Evolutionary conservation across 2,113 vertebrate genomes (phyloP), one percentile per base, ranked within the genome.

Genomic region (Polypterus bichir): DNA sequence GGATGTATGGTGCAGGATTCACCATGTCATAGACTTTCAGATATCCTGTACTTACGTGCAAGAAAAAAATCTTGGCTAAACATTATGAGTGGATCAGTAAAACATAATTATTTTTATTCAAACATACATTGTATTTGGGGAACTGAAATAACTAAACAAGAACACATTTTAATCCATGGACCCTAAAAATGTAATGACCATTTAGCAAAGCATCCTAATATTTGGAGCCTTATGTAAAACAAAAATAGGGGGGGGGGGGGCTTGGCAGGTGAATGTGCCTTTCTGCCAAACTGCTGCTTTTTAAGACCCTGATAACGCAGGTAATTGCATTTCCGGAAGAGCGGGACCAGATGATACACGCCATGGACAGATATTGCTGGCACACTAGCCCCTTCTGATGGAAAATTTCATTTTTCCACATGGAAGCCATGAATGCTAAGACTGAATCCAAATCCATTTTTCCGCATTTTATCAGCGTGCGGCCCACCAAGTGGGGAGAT

Each of bases 391-490:
- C 87, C 87, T 85, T 88, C 89, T 90, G 87, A 87, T 74, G 86
- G 89, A 88, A 89, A 89, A 87, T 88, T 88, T 89, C 84, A 87
- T 87, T 87, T 89, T 90, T 91, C 87, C 91, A 90, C 86, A 85
- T 86, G 88, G 88, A 92, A 89, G 88, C 86, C 88, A 86, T 80
- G 86, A 89, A 87, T 89, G 87, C 83, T 83, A 86, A 86, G 87
- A 79, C 80, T 84, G 86, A 88, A 88, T 88, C 85, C 75, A 91
- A 92, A 91, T 89, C 86, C 81, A 81, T 88, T 88, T 84, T 83
- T 82, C 81, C 73, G 82, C 87, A 86, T 82, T 89, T 91, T 92
- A 92, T 91, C 89, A 84, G 82, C 76, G 79, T 87, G 84, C 82
- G 83, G 87, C 88, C 89, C 87, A 86, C 87, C 88, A 88, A 89